Conservation (phyloP, 2,797 vertebrate genomes). For the Phataginus tricuspis region DNA sequence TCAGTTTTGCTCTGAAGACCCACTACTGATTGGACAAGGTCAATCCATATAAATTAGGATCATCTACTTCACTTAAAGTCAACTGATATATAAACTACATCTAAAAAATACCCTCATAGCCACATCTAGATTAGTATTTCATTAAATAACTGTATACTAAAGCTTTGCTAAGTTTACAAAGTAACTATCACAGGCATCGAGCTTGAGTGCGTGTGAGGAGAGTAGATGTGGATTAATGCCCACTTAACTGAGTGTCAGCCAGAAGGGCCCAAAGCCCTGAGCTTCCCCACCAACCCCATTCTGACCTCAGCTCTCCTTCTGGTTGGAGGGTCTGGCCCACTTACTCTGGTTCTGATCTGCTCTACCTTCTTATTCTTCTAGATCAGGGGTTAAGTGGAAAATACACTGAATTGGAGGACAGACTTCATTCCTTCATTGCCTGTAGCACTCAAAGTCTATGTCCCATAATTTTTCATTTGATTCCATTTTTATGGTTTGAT, state of each 20-base stretch:
- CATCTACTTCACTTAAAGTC: background rate
- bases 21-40: background rate
- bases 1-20: background rate
- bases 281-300: background rate
- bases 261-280: background rate
- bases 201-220: background rate
- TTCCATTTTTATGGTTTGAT: background rate
- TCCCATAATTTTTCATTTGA: background rate
- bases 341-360: background rate
- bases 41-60: background rate
- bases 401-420: background rate
- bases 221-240: rapidly evolving
- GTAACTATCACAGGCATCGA: background rate
- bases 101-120: background rate
- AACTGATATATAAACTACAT: background rate
- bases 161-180: background rate
- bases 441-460: background rate
- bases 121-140: background rate
- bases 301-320: background rate
- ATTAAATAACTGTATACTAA: background rate
- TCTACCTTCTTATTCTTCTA: background rate
- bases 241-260: too few species aligned
- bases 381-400: background rate
- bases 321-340: background rate
- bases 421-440: background rate